Conservation (phyloP, 1,140 invertebrate genomes). For the Platorchestia sp. region DNA sequence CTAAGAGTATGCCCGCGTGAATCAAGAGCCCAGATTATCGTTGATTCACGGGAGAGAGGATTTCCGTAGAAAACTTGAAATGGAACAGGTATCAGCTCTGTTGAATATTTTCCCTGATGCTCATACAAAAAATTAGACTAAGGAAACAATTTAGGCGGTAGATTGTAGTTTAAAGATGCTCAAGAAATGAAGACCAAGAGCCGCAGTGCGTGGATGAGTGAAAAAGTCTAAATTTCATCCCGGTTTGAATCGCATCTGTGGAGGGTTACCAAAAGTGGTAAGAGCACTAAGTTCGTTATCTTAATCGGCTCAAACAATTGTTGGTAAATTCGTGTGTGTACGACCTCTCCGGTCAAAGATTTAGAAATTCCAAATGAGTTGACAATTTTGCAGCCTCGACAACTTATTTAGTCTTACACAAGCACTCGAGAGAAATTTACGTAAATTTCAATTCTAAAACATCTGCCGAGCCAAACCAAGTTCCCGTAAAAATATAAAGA, state of each 20-base stretch:
- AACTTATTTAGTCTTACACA: background rate
- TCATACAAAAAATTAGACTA: background rate
- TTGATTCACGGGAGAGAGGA: background rate
- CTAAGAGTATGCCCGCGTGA: background rate
- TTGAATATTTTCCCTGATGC: background rate
- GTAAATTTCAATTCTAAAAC: background rate
- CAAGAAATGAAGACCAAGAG: too few relatives aligned
- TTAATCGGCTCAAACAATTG: too few relatives aligned
- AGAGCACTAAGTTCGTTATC: too few relatives aligned
- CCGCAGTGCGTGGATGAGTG: too few relatives aligned
- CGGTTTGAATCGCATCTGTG: too few relatives aligned
- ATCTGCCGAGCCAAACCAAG: background rate
- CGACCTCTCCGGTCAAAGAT: too few relatives aligned
- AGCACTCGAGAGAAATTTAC: background rate
- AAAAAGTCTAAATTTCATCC: too few relatives aligned
- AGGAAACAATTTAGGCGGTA: too few relatives aligned
- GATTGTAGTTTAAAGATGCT: too few relatives aligned
- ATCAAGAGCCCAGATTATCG: background rate
- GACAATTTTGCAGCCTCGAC: background rate
- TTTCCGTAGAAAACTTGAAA: background rate
- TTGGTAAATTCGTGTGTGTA: too few relatives aligned
- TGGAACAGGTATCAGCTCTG: background rate
- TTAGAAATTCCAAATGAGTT: too few relatives aligned
- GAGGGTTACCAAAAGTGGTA: too few relatives aligned
- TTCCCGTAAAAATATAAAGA: background rate